Evolutionary conservation across 2,797 vertebrate species (phyloP).

Genomic region (Cyclura pinguis): DNA sequence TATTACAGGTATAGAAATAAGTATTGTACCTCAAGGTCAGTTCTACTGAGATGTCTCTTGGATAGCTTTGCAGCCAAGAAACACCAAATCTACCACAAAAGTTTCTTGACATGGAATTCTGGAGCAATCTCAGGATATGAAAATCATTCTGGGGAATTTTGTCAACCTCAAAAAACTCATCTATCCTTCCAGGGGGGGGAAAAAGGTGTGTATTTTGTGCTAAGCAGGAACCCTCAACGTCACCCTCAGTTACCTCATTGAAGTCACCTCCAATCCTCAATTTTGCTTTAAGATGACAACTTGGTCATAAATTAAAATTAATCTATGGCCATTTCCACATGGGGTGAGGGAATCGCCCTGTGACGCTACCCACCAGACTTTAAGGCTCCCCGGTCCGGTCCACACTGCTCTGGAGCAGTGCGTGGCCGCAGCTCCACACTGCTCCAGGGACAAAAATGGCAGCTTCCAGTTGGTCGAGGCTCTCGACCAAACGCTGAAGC

Average conservation of each 20-base stretch:
- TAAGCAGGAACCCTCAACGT: background rate
- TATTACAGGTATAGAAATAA: background rate
- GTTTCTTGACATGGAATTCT: background rate
- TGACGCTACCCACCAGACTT: no score
- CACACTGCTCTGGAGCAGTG: no score
- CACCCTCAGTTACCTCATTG: no score
- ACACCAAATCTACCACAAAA: background rate
- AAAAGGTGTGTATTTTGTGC: background rate
- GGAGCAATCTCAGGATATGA: background rate
- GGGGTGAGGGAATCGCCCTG: no score
- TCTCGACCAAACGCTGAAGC: no score
- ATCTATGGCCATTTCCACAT: no score
- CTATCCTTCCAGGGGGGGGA: background rate
- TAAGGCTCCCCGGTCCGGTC: no score
- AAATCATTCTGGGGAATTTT: background rate
- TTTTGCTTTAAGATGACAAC: background rate
- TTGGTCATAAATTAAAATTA: background rate
- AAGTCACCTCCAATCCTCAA: background rate
- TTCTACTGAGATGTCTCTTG: background rate
- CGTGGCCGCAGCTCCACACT: no score
- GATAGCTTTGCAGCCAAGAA: background rate
- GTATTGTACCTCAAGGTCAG: background rate
- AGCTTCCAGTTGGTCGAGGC: no score
- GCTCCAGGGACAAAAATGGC: no score
- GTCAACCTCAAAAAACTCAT: background rate